phyloP scores from a whole-genome alignment of 1,140 invertebrate genomes.

The Drosophila kanapiae region DNA sequence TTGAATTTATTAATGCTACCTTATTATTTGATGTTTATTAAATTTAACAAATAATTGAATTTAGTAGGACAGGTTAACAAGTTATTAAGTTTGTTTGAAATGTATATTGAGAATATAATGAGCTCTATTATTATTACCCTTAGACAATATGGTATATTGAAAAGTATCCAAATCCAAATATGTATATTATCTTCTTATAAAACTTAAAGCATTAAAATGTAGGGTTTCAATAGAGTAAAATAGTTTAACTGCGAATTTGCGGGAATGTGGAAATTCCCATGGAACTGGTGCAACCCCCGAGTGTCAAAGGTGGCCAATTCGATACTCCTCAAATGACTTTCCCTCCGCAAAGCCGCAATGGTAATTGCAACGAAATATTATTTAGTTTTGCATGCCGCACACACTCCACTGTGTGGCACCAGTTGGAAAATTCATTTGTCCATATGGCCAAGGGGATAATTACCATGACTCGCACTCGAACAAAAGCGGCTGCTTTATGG shows the following conservation, averaged over 20 bases:
- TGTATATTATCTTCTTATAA: too few species aligned
- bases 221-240: not conserved
- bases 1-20: not conserved
- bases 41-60: not conserved
- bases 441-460: slow-evolving; percentile 58
- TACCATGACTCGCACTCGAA: slow-evolving; percentile 71
- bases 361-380: slow-evolving; percentile 12
- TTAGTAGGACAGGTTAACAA: not conserved
- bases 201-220: too few species aligned
- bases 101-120: too few species aligned
- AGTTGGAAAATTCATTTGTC: slow-evolving; percentile 43
- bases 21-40: not conserved
- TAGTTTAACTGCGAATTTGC: not conserved
- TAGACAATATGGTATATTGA: too few species aligned
- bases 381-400: slow-evolving; percentile 38
- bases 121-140: too few species aligned
- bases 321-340: slow-evolving; percentile 14
- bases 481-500: slow-evolving; percentile 55
- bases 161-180: too few species aligned
- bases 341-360: slow-evolving; percentile 2
- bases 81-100: not conserved
- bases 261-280: not conserved
- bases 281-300: slow-evolving; percentile 2
- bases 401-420: slow-evolving; percentile 13
- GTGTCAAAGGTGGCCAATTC: slow-evolving; percentile 22